phyloP scores from a whole-genome alignment of 2,797 vertebrate species.

The Cynopterus sphinx region DNA sequence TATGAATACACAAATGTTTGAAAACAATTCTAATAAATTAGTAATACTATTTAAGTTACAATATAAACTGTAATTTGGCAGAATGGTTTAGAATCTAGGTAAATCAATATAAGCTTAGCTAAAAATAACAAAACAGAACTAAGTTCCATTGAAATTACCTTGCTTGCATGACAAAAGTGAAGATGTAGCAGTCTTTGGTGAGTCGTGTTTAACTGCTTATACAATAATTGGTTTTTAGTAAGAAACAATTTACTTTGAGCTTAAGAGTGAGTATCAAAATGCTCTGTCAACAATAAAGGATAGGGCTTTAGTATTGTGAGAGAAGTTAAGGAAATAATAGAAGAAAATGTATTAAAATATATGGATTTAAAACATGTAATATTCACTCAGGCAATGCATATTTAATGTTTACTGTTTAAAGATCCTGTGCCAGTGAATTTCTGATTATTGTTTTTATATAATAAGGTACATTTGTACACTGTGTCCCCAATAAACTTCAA shows the following conservation, averaged over 20 bases:
- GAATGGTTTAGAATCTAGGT: neutral
- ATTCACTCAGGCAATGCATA: neutral
- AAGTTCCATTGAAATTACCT: neutral
- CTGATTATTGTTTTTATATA: neutral
- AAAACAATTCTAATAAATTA: slow-evolving; percentile 50
- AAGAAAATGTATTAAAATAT: neutral
- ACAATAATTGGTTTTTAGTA: neutral
- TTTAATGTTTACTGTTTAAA: neutral
- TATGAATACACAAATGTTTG: neutral
- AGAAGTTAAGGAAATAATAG: neutral
- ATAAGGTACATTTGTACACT: neutral
- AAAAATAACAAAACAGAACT: neutral
- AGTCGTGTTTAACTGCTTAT: neutral
- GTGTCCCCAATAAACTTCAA: neutral
- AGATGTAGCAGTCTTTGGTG: neutral
- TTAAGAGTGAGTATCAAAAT: neutral
- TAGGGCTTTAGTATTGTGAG: neutral
- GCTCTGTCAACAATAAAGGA: neutral
- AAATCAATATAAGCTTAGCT: neutral
- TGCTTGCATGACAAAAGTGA: neutral
- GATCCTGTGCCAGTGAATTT: neutral
- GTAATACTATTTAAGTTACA: neutral
- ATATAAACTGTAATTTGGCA: neutral
- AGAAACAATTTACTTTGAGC: neutral
- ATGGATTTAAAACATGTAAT: neutral